phyloP scores from a whole-genome alignment of 2,113 vertebrate species.

The Megalops atlanticus region DNA sequence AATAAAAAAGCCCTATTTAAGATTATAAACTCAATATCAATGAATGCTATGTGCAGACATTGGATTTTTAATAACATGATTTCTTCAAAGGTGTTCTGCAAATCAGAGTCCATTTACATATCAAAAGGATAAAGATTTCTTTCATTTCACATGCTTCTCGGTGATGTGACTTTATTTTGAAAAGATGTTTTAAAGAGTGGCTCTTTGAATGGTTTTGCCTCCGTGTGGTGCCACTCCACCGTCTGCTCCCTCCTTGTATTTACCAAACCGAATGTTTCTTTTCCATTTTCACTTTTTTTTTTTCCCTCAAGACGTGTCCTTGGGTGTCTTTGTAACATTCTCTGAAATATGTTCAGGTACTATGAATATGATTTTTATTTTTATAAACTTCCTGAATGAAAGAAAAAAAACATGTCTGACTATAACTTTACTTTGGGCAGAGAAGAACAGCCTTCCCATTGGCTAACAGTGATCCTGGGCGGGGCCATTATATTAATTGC shows the following conservation, averaged over 20 bases:
- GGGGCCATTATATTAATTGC: too few relatives aligned
- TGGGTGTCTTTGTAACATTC: conserved; percentile 51
- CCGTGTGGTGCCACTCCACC: conserved; percentile 55
- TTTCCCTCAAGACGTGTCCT: conserved; percentile 51
- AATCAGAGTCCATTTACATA: conserved; percentile 71
- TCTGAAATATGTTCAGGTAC: conserved; percentile 3
- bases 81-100: conserved; percentile 72
- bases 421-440: not conserved
- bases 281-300: not conserved
- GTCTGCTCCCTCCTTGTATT: conserved; percentile 42
- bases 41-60: conserved; percentile 60
- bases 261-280: not conserved
- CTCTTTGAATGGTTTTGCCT: conserved; percentile 60
- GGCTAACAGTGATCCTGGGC: too few relatives aligned
- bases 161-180: conserved; percentile 64
- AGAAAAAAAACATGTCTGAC: too few relatives aligned
- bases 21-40: conserved; percentile 68
- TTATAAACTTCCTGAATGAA: not conserved
- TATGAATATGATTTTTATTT: not conserved
- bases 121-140: conserved; percentile 72
- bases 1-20: conserved; percentile 55
- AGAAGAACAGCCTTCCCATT: too few relatives aligned
- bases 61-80: conserved; percentile 70
- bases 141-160: conserved; percentile 65
- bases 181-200: conserved; percentile 57